A percentile compares a stretch with the other conserved stretches of the same genome.
phyloP scores from a whole-genome alignment of 2,113 vertebrate genomes.

The Phalacrocorax aristotelis region DNA sequence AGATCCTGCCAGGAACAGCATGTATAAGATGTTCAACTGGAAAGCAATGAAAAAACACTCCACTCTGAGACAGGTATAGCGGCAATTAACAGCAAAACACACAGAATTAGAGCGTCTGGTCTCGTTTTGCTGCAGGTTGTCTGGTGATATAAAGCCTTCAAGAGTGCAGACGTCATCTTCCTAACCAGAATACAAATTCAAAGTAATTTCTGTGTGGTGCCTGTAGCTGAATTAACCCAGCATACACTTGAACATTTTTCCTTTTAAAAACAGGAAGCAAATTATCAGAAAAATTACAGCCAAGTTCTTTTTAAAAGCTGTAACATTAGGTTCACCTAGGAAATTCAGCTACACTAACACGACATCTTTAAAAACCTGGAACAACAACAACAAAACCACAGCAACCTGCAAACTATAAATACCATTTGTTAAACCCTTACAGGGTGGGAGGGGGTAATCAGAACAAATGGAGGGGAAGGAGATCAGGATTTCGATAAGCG shows the following conservation, averaged over 20 bases:
- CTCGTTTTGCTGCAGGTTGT: slow-evolving; percentile 12
- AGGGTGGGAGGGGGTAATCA: not conserved
- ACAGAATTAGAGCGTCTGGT: not conserved
- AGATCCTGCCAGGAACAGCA: not conserved
- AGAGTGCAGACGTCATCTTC: not conserved
- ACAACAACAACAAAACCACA: not conserved
- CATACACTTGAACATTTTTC: not conserved
- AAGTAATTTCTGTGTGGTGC: not conserved
- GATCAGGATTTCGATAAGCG: not conserved
- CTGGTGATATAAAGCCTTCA: slow-evolving; percentile 1
- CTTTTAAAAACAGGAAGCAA: not conserved
- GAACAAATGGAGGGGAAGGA: not conserved
- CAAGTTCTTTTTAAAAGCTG: not conserved
- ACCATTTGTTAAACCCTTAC: not conserved
- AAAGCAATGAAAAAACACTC: not conserved
- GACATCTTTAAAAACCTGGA: not conserved
- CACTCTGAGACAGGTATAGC: not conserved
- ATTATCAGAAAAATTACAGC: not conserved
- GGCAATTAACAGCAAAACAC: slow-evolving; percentile 45
- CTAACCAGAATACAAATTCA: not conserved
- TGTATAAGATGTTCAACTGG: not conserved
- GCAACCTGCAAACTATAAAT: not conserved
- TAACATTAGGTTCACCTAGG: not conserved
- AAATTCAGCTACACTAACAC: not conserved
- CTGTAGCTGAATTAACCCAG: not conserved